These are phyloP conservation scores for Oceanodroma tethys DNA, from an alignment of 2,113 vertebrate genomes.

Conservation along the genomic window DNA sequence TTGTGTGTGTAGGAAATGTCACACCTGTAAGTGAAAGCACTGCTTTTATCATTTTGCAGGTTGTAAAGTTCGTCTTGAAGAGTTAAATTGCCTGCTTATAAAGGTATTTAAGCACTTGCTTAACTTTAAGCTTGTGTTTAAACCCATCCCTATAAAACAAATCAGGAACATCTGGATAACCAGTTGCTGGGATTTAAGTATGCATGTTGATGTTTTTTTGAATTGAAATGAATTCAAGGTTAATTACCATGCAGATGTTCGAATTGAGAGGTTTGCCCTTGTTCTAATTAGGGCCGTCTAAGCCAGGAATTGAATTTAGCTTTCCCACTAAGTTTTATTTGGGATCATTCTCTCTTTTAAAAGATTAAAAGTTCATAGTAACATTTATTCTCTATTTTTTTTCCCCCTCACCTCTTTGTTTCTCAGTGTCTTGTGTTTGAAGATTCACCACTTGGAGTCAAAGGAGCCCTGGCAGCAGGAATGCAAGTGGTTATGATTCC, in stretches of 20 bases:
- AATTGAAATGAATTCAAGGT: conserved; percentile 8
- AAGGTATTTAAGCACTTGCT: background rate
- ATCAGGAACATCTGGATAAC: background rate
- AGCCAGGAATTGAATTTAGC: background rate
- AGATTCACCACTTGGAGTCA: conserved; percentile 87
- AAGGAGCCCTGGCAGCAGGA: conserved; percentile 79
- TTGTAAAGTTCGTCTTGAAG: background rate
- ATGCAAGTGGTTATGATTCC: conserved; percentile 97
- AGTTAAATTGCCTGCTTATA: background rate
- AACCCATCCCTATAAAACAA: background rate
- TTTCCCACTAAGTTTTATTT: background rate
- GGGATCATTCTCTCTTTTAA: background rate
- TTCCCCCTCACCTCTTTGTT: background rate
- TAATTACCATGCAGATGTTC: conserved; percentile 12
- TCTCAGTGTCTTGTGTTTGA: conserved; percentile 92
- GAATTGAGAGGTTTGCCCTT: background rate
- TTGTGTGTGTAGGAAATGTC: background rate
- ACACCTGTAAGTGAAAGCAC: background rate
- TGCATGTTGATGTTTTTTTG: background rate
- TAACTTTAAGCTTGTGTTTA: background rate
- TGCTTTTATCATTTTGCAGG: background rate
- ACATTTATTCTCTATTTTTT: background rate
- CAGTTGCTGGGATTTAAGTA: background rate
- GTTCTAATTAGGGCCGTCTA: background rate
- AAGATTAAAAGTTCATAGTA: background rate